Percentiles rank a stretch among this genome's conserved stretches.
phyloP scores from a whole-genome alignment of 2,888 invertebrate genomes.

The Sabellastarte sp. region DNA sequence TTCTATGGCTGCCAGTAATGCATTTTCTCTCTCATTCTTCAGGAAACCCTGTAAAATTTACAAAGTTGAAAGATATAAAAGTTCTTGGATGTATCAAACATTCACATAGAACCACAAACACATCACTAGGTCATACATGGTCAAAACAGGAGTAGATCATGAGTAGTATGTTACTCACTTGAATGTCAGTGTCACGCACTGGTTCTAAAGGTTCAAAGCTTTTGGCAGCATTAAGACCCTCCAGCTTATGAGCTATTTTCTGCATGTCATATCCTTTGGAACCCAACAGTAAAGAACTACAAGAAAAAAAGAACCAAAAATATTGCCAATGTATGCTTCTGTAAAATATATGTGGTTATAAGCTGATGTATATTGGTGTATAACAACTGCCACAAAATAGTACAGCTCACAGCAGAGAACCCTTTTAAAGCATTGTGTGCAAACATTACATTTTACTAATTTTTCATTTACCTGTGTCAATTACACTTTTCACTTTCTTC shows the following conservation, averaged over 20 bases:
- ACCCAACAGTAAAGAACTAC: slow-evolving; percentile 83
- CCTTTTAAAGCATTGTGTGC: too few species aligned
- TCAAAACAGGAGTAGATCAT: too few species aligned
- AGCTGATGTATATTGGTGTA: too few species aligned
- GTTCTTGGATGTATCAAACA: not conserved
- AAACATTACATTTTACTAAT: too few species aligned
- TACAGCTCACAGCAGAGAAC: too few species aligned
- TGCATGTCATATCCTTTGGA: slow-evolving; percentile 90
- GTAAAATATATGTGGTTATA: too few species aligned
- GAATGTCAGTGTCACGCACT: slow-evolving; percentile 85
- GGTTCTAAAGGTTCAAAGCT: slow-evolving; percentile 81
- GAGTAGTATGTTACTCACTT: slow-evolving; percentile 59
- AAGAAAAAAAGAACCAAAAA: slow-evolving; percentile 7
- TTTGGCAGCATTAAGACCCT: slow-evolving; percentile 70
- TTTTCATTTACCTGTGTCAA: too few species aligned
- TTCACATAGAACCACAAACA: not conserved
- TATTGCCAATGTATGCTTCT: too few species aligned
- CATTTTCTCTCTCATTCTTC: slow-evolving; percentile 91
- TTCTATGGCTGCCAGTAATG: slow-evolving; percentile 85
- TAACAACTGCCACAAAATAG: too few species aligned
- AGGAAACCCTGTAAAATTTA: slow-evolving; percentile 71
- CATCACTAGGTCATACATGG: not conserved
- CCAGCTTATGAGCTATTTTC: slow-evolving; percentile 87
- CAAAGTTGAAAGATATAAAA: not conserved
- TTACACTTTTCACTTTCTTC: too few species aligned